Evolutionary conservation across 2,888 invertebrate species (phyloP).

Genomic region (Polyommatus icarus): DNA sequence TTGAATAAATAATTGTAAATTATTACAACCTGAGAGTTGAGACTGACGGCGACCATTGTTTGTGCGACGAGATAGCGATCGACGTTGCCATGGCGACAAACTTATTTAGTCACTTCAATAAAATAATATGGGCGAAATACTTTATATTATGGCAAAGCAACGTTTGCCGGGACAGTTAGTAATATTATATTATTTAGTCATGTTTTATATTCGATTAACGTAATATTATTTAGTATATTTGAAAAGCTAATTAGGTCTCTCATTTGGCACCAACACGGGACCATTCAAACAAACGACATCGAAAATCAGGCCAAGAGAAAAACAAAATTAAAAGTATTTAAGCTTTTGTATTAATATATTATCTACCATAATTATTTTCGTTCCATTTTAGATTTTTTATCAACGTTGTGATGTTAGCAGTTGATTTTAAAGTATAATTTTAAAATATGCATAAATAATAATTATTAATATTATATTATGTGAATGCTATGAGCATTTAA

Average conservation of each 20-base stretch:
- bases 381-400: not conserved
- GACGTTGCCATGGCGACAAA: too few species aligned
- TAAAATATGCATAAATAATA: too few species aligned
- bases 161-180: too few species aligned
- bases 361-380: not conserved
- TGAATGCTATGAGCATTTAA: too few species aligned
- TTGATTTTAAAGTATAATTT: not conserved
- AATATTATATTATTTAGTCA: not conserved
- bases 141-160: too few species aligned
- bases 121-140: too few species aligned
- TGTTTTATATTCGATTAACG: not conserved
- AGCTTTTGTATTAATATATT: not conserved
- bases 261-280: not conserved
- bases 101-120: too few species aligned
- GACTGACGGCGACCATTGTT: too few species aligned
- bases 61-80: too few species aligned
- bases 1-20: too few species aligned
- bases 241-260: constrained; percentile 14
- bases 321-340: constrained; percentile 7
- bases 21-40: too few species aligned
- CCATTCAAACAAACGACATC: not conserved
- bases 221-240: not conserved
- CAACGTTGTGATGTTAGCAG: not conserved
- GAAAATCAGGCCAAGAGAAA: constrained; percentile 5
- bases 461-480: too few species aligned